Evolutionary conservation across 2,888 invertebrate genomes (phyloP).

Genomic region (Clanis bilineata): DNA sequence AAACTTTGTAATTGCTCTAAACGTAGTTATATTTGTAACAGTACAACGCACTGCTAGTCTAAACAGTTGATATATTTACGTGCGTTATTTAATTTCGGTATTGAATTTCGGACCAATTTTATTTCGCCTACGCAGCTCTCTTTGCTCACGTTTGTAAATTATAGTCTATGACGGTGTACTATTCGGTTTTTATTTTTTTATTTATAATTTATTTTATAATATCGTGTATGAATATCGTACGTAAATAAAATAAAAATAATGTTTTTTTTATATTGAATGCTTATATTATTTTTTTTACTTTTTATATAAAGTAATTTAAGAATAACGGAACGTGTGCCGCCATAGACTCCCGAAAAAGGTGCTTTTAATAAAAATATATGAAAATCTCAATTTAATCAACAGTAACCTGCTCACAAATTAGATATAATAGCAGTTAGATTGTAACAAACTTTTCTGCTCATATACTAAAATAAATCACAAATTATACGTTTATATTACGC

Average conservation of each 20-base stretch:
- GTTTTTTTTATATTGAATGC: neutral
- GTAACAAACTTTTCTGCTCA: slow-evolving; percentile 12
- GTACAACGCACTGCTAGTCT: slow-evolving; percentile 45
- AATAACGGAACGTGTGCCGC: neutral
- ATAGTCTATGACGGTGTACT: neutral
- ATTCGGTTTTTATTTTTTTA: neutral
- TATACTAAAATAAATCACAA: slow-evolving; percentile 17
- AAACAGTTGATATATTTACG: slow-evolving; percentile 27
- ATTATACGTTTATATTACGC: slow-evolving; percentile 20
- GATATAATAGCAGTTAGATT: neutral
- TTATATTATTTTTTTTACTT: neutral
- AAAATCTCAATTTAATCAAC: slow-evolving; percentile 4
- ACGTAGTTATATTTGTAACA: slow-evolving; percentile 22
- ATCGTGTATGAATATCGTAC: no score
- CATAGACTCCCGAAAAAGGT: neutral
- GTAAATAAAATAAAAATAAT: no score
- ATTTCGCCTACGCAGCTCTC: slow-evolving; percentile 18
- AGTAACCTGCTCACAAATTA: slow-evolving; percentile 11
- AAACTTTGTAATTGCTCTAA: slow-evolving; percentile 1
- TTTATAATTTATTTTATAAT: no score
- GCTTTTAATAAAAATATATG: slow-evolving; percentile 15
- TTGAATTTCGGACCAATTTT: slow-evolving; percentile 20
- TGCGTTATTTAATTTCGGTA: slow-evolving; percentile 14
- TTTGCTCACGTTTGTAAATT: slow-evolving; percentile 15
- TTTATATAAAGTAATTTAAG: neutral